These are phyloP conservation scores for Calidris pugnax DNA, from an alignment of 2,113 vertebrate species.

Conservation along the genomic window DNA sequence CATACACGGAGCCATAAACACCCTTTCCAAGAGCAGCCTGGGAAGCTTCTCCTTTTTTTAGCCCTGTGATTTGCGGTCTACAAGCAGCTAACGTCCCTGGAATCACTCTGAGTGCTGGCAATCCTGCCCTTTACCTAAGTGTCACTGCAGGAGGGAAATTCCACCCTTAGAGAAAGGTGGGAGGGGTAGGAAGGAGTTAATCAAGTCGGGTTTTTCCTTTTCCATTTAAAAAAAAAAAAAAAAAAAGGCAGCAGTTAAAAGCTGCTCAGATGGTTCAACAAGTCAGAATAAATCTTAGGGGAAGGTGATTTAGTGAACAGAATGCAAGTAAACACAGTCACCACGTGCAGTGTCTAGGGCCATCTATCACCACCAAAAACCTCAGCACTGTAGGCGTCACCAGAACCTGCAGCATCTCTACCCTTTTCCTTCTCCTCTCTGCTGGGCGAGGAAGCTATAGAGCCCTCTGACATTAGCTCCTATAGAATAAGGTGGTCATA, in stretches of 20 bases:
- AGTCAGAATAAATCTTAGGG: slow-evolving; percentile 15
- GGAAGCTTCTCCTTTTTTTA: neutral
- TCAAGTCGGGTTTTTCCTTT: neutral
- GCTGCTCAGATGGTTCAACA: neutral
- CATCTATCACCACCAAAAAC: neutral
- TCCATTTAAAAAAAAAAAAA: neutral
- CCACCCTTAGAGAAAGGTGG: neutral
- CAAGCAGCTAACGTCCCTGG: neutral
- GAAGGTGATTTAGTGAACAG: slow-evolving; percentile 1
- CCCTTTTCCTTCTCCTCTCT: neutral
- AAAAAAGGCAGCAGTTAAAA: neutral
- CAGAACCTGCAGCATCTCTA: neutral
- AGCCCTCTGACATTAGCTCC: neutral
- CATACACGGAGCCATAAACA: neutral
- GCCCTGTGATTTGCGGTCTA: neutral
- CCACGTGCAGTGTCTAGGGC: neutral
- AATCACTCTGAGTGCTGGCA: neutral
- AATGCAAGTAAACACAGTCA: neutral
- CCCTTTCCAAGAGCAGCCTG: neutral
- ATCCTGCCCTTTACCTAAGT: neutral
- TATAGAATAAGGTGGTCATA: neutral
- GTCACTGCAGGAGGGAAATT: neutral
- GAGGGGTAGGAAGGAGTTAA: slow-evolving; percentile 29
- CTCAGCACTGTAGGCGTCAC: neutral
- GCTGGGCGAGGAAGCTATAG: neutral